A percentile compares a stretch with the other conserved stretches of the same genome.
phyloP scores from a whole-genome alignment of 2,888 invertebrate genomes.

The Odontocolon sp. region DNA sequence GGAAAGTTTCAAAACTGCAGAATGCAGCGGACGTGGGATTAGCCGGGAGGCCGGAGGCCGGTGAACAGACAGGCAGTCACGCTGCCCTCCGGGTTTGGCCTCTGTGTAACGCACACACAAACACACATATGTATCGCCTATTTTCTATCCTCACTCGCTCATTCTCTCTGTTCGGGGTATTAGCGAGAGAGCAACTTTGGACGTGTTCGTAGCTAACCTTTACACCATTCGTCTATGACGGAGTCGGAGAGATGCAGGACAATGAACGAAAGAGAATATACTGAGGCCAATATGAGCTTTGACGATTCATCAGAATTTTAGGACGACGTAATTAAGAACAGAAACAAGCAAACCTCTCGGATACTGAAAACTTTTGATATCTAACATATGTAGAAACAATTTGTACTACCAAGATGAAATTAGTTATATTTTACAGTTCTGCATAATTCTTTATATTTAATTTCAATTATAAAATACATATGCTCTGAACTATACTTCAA shows the following conservation, averaged over 20 bases:
- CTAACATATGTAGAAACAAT: too few relatives aligned
- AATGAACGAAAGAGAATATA: neutral
- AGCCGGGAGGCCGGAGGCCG: slow-evolving; percentile 67
- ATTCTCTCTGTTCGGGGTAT: slow-evolving; percentile 43
- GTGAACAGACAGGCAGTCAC: slow-evolving; percentile 33
- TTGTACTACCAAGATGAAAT: too few relatives aligned
- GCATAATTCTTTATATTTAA: too few relatives aligned
- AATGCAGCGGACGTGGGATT: slow-evolving; percentile 78
- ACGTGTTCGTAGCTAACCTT: slow-evolving; percentile 38
- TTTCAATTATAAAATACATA: too few relatives aligned
- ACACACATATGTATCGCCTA: neutral
- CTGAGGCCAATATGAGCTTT: too few relatives aligned
- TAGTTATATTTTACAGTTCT: too few relatives aligned
- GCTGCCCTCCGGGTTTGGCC: slow-evolving; percentile 20
- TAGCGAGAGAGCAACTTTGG: slow-evolving; percentile 43
- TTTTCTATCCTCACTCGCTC: slow-evolving; percentile 38
- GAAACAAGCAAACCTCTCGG: too few relatives aligned
- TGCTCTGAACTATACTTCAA: too few relatives aligned
- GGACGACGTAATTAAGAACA: too few relatives aligned
- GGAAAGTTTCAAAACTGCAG: slow-evolving; percentile 79
- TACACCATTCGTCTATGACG: slow-evolving; percentile 23
- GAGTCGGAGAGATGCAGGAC: neutral
- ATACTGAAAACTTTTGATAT: too few relatives aligned
- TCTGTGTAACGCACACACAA: slow-evolving; percentile 17
- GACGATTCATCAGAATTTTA: too few relatives aligned